phyloP scores from a whole-genome alignment of 2,888 invertebrate genomes.

The Xestia xanthographa region DNA sequence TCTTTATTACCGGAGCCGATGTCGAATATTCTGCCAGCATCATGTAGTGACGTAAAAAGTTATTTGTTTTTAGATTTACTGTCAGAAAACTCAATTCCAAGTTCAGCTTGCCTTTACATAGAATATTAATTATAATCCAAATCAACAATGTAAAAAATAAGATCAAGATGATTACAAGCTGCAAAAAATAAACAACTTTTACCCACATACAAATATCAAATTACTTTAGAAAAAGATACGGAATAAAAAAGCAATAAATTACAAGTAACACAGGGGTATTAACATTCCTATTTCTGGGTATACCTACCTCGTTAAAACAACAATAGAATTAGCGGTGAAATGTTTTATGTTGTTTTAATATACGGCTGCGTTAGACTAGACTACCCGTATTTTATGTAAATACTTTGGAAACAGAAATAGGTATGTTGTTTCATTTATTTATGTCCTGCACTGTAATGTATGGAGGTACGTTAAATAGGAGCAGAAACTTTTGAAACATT shows the following conservation, averaged over 20 bases:
- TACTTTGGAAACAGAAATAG: slow-evolving; percentile 56
- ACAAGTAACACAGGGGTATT: background rate
- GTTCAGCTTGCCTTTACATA: background rate
- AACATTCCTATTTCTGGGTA: slow-evolving; percentile 13
- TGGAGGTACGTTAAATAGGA: slow-evolving; percentile 40
- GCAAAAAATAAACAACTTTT: background rate
- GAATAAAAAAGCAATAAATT: slow-evolving; percentile 27
- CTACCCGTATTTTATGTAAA: slow-evolving; percentile 56
- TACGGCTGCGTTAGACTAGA: slow-evolving; percentile 38
- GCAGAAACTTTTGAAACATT: slow-evolving; percentile 46
- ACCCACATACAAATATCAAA: background rate
- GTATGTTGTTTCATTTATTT: slow-evolving; percentile 53
- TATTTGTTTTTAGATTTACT: too few relatives aligned
- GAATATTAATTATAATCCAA: background rate
- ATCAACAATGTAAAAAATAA: background rate
- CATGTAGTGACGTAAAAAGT: too few relatives aligned
- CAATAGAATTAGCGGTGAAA: slow-evolving; percentile 49
- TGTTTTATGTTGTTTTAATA: slow-evolving; percentile 55
- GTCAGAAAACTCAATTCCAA: background rate
- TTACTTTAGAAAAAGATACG: background rate
- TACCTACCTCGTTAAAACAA: slow-evolving; percentile 47
- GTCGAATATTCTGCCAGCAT: too few relatives aligned
- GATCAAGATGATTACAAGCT: background rate
- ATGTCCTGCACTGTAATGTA: slow-evolving; percentile 38
- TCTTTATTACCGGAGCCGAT: too few relatives aligned